phyloP scores from a whole-genome alignment of 2,888 invertebrate species.

The Antitype chi region DNA sequence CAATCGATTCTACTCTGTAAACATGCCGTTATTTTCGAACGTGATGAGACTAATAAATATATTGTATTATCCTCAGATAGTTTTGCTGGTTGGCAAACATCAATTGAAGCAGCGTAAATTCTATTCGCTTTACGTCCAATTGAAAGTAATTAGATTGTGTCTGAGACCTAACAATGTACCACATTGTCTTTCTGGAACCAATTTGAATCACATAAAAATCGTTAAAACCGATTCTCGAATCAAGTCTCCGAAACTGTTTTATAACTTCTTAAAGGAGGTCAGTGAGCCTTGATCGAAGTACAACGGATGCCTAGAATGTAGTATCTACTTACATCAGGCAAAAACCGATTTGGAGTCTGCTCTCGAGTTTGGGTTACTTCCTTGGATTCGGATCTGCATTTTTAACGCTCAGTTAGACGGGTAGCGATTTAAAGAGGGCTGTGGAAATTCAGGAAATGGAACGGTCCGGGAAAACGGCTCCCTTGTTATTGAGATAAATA shows the following conservation, averaged over 20 bases:
- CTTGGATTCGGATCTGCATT: constrained; percentile 55
- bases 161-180: constrained; percentile 13
- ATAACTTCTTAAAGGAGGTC: constrained; percentile 23
- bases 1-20: constrained; percentile 13
- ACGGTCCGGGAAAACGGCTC: constrained; percentile 3
- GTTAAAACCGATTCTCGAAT: constrained; percentile 15
- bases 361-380: constrained; percentile 32
- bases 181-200: constrained; percentile 11
- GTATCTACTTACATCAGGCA: constrained; percentile 38
- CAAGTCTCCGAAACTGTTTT: constrained; percentile 5
- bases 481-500: constrained; percentile 26
- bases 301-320: constrained; percentile 29
- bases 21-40: constrained; percentile 28
- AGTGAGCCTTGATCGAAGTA: constrained; percentile 4
- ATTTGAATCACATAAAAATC: constrained; percentile 12
- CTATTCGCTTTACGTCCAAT: constrained; percentile 34
- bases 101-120: constrained; percentile 29
- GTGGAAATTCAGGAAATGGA: constrained; percentile 36
- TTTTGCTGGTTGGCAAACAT: constrained; percentile 15
- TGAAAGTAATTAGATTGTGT: constrained; percentile 27
- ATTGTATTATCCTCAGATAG: constrained; percentile 15
- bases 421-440: constrained; percentile 16
- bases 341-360: constrained; percentile 42
- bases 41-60: constrained; percentile 25
- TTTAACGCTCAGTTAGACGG: constrained; percentile 59